Percentiles rank a stretch among this genome's conserved stretches.
These are phyloP conservation scores for Papilio elwesi DNA, from an alignment of 2,888 invertebrate species.

Conservation along the genomic window DNA sequence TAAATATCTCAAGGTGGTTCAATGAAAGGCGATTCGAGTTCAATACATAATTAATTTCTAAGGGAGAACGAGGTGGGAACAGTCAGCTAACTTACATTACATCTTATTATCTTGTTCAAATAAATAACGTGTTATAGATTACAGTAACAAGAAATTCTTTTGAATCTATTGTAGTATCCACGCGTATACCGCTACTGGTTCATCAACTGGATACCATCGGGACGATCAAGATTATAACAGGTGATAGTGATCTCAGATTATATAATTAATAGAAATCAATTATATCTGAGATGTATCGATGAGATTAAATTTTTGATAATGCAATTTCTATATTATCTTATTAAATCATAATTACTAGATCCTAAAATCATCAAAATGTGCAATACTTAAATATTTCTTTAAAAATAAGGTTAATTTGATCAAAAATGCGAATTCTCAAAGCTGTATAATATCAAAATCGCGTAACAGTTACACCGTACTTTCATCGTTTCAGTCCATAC, in stretches of 20 bases:
- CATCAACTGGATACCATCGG: too few relatives aligned
- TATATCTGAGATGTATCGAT: background rate
- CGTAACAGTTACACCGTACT: too few relatives aligned
- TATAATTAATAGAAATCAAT: background rate
- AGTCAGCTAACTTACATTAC: too few relatives aligned
- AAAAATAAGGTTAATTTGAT: too few relatives aligned
- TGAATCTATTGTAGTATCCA: background rate
- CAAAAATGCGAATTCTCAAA: too few relatives aligned
- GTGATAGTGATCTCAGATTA: background rate
- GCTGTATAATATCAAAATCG: too few relatives aligned
- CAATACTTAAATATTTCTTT: background rate
- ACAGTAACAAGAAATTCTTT: slow-evolving; percentile 2
- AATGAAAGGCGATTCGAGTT: too few relatives aligned
- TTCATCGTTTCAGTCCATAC: too few relatives aligned
- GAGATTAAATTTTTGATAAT: background rate
- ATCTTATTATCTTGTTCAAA: background rate
- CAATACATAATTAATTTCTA: too few relatives aligned
- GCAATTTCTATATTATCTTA: background rate
- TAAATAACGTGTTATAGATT: background rate
- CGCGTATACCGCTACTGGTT: background rate
- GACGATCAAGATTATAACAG: background rate
- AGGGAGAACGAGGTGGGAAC: too few relatives aligned
- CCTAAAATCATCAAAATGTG: background rate
- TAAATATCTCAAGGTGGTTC: too few relatives aligned
- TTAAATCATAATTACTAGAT: too few relatives aligned